Conservation (phyloP, 2,888 invertebrate species). For the Andricus quercusramuli region DNA sequence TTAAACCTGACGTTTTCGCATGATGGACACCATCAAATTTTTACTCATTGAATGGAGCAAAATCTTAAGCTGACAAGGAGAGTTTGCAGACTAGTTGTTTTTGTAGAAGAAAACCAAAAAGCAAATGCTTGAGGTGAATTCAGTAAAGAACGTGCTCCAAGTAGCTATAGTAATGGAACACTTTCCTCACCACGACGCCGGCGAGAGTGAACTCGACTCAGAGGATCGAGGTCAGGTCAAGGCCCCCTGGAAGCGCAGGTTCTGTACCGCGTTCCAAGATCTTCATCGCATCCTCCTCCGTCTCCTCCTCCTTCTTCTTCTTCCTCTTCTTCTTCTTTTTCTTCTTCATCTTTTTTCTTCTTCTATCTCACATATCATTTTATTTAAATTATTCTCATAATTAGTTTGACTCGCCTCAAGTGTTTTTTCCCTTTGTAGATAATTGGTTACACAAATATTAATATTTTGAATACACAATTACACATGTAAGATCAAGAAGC, state of each 20-base stretch:
- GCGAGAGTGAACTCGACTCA: conserved; percentile 77
- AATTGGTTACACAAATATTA: conserved; percentile 2
- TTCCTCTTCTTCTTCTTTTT: conserved; percentile 37
- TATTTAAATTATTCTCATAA: conserved; percentile 26
- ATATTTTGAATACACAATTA: background rate
- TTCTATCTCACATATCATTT: conserved; percentile 22
- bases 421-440: conserved; percentile 9
- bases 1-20: background rate
- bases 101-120: conserved; percentile 46
- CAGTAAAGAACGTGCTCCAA: conserved; percentile 52
- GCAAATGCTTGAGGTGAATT: conserved; percentile 55
- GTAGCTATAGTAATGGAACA: conserved; percentile 73
- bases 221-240: conserved; percentile 79
- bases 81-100: background rate
- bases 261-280: conserved; percentile 52
- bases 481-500: background rate
- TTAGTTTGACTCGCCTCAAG: conserved; percentile 7
- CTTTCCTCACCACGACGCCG: conserved; percentile 76
- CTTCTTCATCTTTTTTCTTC: conserved; percentile 51
- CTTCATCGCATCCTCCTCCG: conserved; percentile 49
- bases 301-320: conserved; percentile 7
- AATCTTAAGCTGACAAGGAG: background rate
- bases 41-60: background rate
- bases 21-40: background rate
- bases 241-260: conserved; percentile 72